phyloP scores from a whole-genome alignment of 1,140 invertebrate genomes.

The Nomia melanderi region DNA sequence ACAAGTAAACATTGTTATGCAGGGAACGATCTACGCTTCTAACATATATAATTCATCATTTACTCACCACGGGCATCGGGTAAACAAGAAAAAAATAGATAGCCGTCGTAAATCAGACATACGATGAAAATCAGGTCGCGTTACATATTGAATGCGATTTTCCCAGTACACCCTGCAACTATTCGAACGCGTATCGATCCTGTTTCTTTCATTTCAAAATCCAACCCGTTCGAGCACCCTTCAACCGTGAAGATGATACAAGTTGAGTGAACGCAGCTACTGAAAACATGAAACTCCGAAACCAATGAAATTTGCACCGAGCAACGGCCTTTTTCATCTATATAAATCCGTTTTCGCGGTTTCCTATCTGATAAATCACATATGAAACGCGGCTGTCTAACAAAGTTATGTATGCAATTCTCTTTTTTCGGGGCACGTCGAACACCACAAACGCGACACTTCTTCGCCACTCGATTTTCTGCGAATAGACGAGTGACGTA shows the following conservation, averaged over 20 bases:
- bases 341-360: neutral
- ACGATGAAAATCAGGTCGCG: constrained; percentile 37
- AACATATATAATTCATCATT: too few relatives aligned
- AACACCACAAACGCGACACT: neutral
- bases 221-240: constrained; percentile 35
- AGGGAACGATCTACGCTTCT: too few relatives aligned
- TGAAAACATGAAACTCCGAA: constrained; percentile 8
- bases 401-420: neutral
- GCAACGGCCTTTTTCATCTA: neutral
- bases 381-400: neutral
- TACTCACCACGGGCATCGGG: neutral
- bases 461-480: too few relatives aligned
- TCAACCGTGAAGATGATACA: constrained; percentile 38
- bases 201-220: constrained; percentile 42
- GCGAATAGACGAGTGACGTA: too few relatives aligned
- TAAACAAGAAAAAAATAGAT: neutral
- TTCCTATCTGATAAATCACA: neutral
- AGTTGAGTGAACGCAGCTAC: constrained; percentile 17
- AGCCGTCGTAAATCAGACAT: constrained; percentile 24
- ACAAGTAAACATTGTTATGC: too few relatives aligned
- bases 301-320: constrained; percentile 3
- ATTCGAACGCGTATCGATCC: constrained; percentile 37
- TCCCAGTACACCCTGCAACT: constrained; percentile 12
- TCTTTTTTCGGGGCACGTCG: neutral
- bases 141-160: constrained; percentile 40